A percentile compares a stretch with the other conserved stretches of the same genome.
Conservation (phyloP, 2,113 vertebrate species). For the Seriola dumerili region DNA sequence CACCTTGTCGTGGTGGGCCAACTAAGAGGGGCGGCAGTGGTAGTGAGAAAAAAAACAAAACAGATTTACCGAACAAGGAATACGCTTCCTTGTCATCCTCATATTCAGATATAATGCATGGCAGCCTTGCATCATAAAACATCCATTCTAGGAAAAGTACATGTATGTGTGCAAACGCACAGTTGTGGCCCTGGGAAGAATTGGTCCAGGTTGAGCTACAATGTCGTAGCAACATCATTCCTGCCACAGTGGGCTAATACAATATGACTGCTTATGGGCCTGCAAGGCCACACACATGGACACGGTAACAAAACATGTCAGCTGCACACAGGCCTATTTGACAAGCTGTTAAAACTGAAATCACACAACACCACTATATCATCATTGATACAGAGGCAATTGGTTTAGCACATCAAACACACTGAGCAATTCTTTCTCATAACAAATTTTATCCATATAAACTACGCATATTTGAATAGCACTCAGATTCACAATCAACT, state of each 20-base stretch:
- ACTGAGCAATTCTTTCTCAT: neutral
- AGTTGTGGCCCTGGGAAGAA: constrained; percentile 49
- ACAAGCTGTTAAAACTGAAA: constrained; percentile 64
- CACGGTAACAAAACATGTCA: constrained; percentile 62
- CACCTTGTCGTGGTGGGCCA: constrained; percentile 44
- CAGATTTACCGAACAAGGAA: constrained; percentile 48
- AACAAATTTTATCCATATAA: neutral
- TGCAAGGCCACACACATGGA: constrained; percentile 51
- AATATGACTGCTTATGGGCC: constrained; percentile 40
- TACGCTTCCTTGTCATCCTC: constrained; percentile 12
- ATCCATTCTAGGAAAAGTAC: neutral
- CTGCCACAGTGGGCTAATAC: constrained; percentile 41
- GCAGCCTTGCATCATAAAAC: constrained; percentile 51
- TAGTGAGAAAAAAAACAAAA: neutral
- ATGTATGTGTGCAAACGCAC: constrained; percentile 7
- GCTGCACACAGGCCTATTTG: constrained; percentile 28
- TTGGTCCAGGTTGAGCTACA: constrained; percentile 46
- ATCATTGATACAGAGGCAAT: constrained; percentile 1
- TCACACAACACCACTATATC: constrained; percentile 28
- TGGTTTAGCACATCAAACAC: neutral
- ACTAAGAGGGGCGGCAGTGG: constrained; percentile 1
- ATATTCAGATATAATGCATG: constrained; percentile 46
- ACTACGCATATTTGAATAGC: neutral
- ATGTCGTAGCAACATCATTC: constrained; percentile 9
- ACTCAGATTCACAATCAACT: neutral